These are phyloP conservation scores for Drosophila demipolita DNA, from an alignment of 2,888 invertebrate species.

Conservation along the genomic window DNA sequence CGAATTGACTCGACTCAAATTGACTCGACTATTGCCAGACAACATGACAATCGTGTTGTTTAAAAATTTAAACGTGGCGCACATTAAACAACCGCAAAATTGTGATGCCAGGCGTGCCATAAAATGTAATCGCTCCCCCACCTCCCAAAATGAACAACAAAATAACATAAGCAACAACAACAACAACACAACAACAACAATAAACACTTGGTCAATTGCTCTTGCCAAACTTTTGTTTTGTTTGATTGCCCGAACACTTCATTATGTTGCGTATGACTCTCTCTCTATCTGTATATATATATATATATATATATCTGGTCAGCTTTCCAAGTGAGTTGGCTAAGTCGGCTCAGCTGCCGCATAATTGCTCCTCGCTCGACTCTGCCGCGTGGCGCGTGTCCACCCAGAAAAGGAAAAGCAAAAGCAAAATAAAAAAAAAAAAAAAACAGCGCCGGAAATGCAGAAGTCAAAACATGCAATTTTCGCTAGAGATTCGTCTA, in stretches of 20 bases:
- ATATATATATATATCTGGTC: slow-evolving; percentile 36
- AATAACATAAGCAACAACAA: slow-evolving; percentile 21
- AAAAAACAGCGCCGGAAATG: slow-evolving; percentile 12
- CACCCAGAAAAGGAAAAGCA: slow-evolving; percentile 27
- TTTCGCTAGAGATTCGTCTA: slow-evolving; percentile 53
- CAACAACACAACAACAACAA: slow-evolving; percentile 14
- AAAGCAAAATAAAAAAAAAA: neutral
- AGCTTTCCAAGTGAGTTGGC: slow-evolving; percentile 74
- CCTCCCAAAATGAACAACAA: neutral
- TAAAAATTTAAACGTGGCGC: slow-evolving; percentile 55
- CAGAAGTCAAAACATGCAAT: slow-evolving; percentile 75
- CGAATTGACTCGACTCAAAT: too few species aligned
- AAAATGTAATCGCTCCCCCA: slow-evolving; percentile 57
- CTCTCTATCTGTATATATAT: neutral
- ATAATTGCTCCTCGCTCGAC: slow-evolving; percentile 43
- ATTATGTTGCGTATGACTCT: slow-evolving; percentile 31
- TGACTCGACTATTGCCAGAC: slow-evolving; percentile 18
- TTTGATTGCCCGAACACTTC: slow-evolving; percentile 59
- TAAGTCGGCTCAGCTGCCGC: slow-evolving; percentile 75
- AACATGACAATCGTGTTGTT: slow-evolving; percentile 67
- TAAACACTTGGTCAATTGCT: slow-evolving; percentile 48
- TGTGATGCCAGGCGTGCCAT: slow-evolving; percentile 56
- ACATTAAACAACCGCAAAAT: slow-evolving; percentile 65
- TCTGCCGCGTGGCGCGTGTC: slow-evolving; percentile 59
- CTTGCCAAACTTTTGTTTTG: slow-evolving; percentile 47